Evolutionary conservation across 2,888 invertebrate genomes (phyloP), one percentile per base, ranked within the genome.

Genomic region (Blomia tropicalis): DNA sequence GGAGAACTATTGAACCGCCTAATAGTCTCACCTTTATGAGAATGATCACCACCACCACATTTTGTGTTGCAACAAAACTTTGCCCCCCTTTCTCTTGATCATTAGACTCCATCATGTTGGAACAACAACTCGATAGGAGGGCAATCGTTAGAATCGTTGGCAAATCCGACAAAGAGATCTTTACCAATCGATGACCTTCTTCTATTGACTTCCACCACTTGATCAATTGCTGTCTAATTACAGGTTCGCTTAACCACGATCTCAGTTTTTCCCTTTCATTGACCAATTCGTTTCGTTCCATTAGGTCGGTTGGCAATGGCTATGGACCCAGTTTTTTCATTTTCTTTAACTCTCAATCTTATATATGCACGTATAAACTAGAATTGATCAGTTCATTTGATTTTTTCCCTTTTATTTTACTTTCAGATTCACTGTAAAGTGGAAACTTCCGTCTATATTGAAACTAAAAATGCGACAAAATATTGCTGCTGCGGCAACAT

Each of bases 231-330:
- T 27, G n/a, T 11, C 7, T 47, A 47, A 47, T 47, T 47, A 47
- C 51, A 47, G 22, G 51, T 47, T 27, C n/a, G 51, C n/a, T 47
- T 47, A n/a, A 7, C n/a, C 51, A 25, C 36, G 7, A 36, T 36
- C 17, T 36, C 36, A 17, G 17, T 36, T 36, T 36, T 7, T 7
- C 17, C 36, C 36, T 47, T n/a, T 47, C 7, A 7, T 47, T 19
- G 51, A 22, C 27, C 51, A 25, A 27, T 22, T 47, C 51, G 51
- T 47, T n/a, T 47, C 51, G 22, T 11, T 47, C 51, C 51, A 47
- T 47, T 47, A 47, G 51, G 51, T 47, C 51, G 23, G n/a, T 47
- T 47, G 36, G n/a, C n/a, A n/a, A n/a, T n/a, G n/a, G n/a, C n/a
- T n/a, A n/a, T n/a, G n/a, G n/a, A n/a, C n/a, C n/a, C n/a, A n/a